Evolutionary conservation across 2,888 invertebrate genomes (phyloP).

Genomic region (Cephus runcator): DNA sequence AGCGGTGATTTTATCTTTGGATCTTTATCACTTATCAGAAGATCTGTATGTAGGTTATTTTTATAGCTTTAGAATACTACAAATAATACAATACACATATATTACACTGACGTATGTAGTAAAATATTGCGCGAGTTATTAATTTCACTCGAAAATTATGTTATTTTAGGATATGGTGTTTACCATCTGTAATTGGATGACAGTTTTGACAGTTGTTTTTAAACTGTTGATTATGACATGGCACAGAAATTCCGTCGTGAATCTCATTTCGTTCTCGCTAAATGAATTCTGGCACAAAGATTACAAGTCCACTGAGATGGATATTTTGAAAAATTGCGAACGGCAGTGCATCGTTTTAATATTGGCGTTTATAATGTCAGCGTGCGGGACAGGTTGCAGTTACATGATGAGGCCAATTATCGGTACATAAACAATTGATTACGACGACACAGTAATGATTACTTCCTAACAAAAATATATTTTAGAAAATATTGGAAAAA

Average conservation of each 20-base stretch:
- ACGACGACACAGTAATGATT: too few relatives aligned
- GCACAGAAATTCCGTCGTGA: conserved; percentile 22
- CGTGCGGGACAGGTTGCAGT: conserved; percentile 23
- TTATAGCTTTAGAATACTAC: too few relatives aligned
- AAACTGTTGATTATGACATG: conserved; percentile 28
- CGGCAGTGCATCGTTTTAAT: conserved; percentile 27
- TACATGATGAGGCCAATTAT: conserved; percentile 32
- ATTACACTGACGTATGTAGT: conserved; percentile 8
- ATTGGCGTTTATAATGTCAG: conserved; percentile 27
- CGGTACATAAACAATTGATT: conserved; percentile 22
- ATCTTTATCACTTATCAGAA: conserved; percentile 32
- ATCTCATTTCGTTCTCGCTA: conserved; percentile 30
- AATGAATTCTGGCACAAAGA: conserved; percentile 33
- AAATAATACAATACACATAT: too few relatives aligned
- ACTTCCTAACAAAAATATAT: background rate
- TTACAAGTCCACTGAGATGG: conserved; percentile 27
- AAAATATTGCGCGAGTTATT: too few relatives aligned
- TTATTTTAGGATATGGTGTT: conserved; percentile 28
- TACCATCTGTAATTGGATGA: conserved; percentile 24
- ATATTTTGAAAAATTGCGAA: conserved; percentile 28
- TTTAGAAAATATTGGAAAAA: conserved; percentile 35
- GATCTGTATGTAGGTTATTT: conserved; percentile 28
- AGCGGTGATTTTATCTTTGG: conserved; percentile 14
- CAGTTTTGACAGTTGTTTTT: conserved; percentile 22
- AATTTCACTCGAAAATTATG: too few relatives aligned